Evolutionary conservation across 2,113 vertebrate species (phyloP), one percentile per base, ranked within the genome.

Genomic region (Tragelaphus imberbis): DNA sequence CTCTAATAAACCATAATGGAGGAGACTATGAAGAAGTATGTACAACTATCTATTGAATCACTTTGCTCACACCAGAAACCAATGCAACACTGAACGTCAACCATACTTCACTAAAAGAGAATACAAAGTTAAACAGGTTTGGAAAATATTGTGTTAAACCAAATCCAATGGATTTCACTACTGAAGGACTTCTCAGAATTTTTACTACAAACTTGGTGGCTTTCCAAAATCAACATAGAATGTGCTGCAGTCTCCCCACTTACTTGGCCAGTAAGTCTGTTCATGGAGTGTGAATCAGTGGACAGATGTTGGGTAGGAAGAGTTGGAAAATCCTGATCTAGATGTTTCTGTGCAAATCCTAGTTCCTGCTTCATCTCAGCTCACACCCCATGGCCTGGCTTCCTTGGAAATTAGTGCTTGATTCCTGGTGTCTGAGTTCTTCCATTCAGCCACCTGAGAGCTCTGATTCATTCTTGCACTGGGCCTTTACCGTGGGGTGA

Each of bases 241-340:
- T 0, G 0, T 7, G 13, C 7, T 17, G 3, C 11, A 2, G 2
- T 2, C 40, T 36, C 6, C 25, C 44, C n/a, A 0, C 21, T 3
- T 7, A 4, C 2, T 12, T 25, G 59, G 1, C 25, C 33, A 0
- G 0, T 3, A 28, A 59, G 68, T 55, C 13, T 63, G 49, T 7
- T 44, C n/a, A n/a, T 1, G 15, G 47, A 28, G 28, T 21, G 7
- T 1, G 40, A 88, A 30, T 44, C 7, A 40, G 40, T 1, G 4
- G 33, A 10, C 65, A 13, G 13, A 17, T 7, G 4, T 3, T 51
- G 44, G n/a, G 27, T 11, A 30, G 30, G 7, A 11, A 40, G 19
- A 44, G 27, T 23, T 3, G 25, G 89, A 47, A 84, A 93, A 8
- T 49, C 44, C 68, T 40, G 3, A n/a, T 23, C 9, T 3, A 5